phyloP scores from a whole-genome alignment of 2,888 invertebrate genomes.

The Acleris holmiana region DNA sequence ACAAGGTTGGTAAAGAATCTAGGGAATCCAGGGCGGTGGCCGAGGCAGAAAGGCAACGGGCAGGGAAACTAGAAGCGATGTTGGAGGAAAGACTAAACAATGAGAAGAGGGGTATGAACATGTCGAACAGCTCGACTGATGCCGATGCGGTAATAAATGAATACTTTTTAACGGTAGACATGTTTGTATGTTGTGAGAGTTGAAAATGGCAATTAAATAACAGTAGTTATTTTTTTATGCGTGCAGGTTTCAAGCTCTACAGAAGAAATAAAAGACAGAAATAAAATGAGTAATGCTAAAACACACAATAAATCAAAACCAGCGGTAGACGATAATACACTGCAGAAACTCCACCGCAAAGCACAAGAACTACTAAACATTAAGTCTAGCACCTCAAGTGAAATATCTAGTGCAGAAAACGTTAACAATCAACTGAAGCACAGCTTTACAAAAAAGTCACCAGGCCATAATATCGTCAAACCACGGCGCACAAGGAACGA shows the following conservation, averaged over 20 bases:
- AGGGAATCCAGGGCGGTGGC: constrained; percentile 63
- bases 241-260: constrained; percentile 18
- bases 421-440: constrained; percentile 14
- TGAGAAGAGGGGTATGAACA: neutral
- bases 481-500: constrained; percentile 6
- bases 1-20: constrained; percentile 66
- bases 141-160: constrained; percentile 37
- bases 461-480: neutral
- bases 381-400: constrained; percentile 65
- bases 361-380: constrained; percentile 72
- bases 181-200: neutral
- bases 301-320: constrained; percentile 44
- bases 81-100: constrained; percentile 55
- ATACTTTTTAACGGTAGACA: neutral
- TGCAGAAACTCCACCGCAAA: constrained; percentile 71
- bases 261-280: constrained; percentile 17
- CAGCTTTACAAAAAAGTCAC: neutral
- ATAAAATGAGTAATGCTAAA: constrained; percentile 20
- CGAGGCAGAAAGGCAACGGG: constrained; percentile 61
- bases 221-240: too few species aligned
- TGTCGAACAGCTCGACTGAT: constrained; percentile 22
- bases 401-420: constrained; percentile 52
- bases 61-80: constrained; percentile 58
- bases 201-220: too few species aligned
- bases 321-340: constrained; percentile 55